phyloP scores from a whole-genome alignment of 2,888 invertebrate species.

The Allygus modestus region DNA sequence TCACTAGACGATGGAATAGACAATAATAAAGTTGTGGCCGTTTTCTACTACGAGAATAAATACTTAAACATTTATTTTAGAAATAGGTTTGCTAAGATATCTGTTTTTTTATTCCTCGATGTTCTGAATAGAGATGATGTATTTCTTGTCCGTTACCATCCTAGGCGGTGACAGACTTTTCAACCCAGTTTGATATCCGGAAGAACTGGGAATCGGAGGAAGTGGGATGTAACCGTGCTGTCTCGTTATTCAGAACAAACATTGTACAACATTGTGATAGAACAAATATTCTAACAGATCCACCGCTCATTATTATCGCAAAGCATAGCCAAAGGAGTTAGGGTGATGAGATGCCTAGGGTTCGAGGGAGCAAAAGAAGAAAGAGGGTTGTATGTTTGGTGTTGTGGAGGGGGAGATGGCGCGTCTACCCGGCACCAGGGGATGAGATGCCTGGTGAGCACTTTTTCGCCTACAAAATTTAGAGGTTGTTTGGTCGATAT shows the following conservation, averaged over 20 bases:
- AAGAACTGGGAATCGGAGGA: slow-evolving; percentile 21
- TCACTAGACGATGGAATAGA: neutral
- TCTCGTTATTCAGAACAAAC: slow-evolving; percentile 28
- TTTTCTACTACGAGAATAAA: too few relatives aligned
- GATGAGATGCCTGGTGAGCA: too few relatives aligned
- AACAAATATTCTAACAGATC: slow-evolving; percentile 30
- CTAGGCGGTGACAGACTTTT: slow-evolving; percentile 25
- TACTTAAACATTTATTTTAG: neutral
- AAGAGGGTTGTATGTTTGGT: too few relatives aligned
- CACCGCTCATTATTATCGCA: too few relatives aligned
- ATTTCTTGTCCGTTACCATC: slow-evolving; percentile 29
- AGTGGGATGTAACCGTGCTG: slow-evolving; percentile 14
- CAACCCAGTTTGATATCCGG: slow-evolving; percentile 18
- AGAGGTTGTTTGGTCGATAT: too few relatives aligned
- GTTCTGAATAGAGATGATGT: slow-evolving; percentile 25
- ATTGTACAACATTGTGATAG: slow-evolving; percentile 28
- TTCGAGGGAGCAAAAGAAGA: too few relatives aligned
- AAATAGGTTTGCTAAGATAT: slow-evolving; percentile 3
- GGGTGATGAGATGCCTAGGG: too few relatives aligned
- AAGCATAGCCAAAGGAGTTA: too few relatives aligned
- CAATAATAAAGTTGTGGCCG: slow-evolving; percentile 21
- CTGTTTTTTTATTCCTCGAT: slow-evolving; percentile 6
- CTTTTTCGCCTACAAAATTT: too few relatives aligned
- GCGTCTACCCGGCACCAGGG: too few relatives aligned
- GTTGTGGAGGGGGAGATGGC: too few relatives aligned